Percentiles rank a stretch among this genome's conserved stretches.
Conservation (phyloP, 1,140 invertebrate species). For the Lanistes nyassanus region DNA sequence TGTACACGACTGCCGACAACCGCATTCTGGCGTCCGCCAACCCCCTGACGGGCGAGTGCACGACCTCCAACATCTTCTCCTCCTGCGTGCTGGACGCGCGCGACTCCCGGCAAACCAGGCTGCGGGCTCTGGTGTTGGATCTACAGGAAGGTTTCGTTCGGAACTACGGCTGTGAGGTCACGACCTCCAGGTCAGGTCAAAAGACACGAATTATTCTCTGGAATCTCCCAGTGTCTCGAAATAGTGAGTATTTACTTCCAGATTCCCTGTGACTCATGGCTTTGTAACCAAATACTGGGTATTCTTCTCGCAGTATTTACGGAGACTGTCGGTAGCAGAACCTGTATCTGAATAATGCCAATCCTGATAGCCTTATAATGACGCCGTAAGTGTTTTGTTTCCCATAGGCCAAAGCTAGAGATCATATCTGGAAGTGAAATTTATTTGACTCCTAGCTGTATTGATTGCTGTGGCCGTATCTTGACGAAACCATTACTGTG, state of each 20-base stretch:
- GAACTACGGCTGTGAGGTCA: constrained; percentile 3
- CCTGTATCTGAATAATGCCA: too few species aligned
- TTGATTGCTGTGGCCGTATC: too few species aligned
- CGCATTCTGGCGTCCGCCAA: constrained; percentile 14
- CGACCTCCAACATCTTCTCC: constrained; percentile 15
- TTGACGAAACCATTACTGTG: too few species aligned
- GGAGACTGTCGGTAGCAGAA: too few species aligned
- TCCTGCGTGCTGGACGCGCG: not conserved
- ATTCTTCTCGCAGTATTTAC: too few species aligned
- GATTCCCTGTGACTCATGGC: too few species aligned
- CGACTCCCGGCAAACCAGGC: not conserved
- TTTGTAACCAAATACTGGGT: too few species aligned
- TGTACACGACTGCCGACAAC: not conserved
- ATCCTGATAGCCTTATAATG: too few species aligned
- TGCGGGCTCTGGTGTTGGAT: not conserved
- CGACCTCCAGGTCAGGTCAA: not conserved
- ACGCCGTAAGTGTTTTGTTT: too few species aligned
- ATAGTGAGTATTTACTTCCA: constrained; percentile 7
- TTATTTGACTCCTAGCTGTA: too few species aligned
- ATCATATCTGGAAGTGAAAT: too few species aligned
- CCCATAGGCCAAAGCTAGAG: too few species aligned
- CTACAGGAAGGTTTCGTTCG: not conserved
- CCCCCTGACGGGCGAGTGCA: not conserved
- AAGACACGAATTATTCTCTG: constrained; percentile 3
- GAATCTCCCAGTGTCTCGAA: not conserved